Evolutionary conservation across 2,888 invertebrate species (phyloP), one percentile per base, ranked within the genome.

Genomic region (Cyaniris semiargus): DNA sequence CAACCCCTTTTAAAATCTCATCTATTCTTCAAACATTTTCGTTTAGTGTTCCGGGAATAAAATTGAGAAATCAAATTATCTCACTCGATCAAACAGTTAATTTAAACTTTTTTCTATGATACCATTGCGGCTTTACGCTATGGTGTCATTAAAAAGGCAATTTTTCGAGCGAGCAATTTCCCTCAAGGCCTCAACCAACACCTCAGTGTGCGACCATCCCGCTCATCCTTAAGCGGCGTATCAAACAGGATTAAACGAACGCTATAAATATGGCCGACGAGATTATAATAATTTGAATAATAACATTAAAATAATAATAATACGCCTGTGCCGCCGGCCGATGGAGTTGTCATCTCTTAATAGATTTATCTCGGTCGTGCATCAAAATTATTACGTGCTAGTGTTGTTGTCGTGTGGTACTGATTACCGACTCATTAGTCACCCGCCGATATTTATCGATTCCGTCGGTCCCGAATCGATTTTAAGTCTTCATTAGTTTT

Each of bases 281-380:
- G 91, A 92, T 91, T 92, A 91, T 91, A 86, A 92, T 91, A 92
- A 93, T 92, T 90, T 91, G 89, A 92, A 92, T 92, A 91, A 91
- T 91, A 92, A 91, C 90, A 91, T 91, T 90, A 90, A 88, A 90
- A 91, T 91, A 91, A 92, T 91, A 89, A 91, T 90, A 88, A 87
- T 85, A 84, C 82, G 82, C 83, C 84, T 87, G 85, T 86, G 87
- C 76, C 84, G 85, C 83, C 83, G 83, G 78, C 82, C 86, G 87
- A 88, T 87, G 86, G 83, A 90, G 89, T 88, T 86, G 89, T 90
- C 90, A 87, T 83, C 86, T 83, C 84, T 84, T 91, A 92, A 93
- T 92, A 92, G 92, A 92, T 92, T 91, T 92, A 92, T 91, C 90
- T 87, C 82, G 78, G 81, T 82, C 84, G 86, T 88, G 83, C 88